Evolutionary conservation across 2,888 invertebrate genomes (phyloP).

Genomic region (Neuroscelio doddi): DNA sequence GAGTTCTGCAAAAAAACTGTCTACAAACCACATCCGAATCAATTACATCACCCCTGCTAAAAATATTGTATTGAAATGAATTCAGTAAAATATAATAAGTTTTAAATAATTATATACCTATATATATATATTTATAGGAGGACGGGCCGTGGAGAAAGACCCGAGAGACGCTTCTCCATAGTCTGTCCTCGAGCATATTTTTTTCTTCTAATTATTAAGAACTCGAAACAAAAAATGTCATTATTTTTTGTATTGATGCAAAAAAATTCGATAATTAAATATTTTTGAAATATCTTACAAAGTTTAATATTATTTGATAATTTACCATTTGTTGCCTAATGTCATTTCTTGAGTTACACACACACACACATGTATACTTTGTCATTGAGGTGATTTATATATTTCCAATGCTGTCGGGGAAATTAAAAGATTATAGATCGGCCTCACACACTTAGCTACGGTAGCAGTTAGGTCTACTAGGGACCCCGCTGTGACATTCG

Average conservation of each 20-base stretch:
- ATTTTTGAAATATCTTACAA: too few relatives aligned
- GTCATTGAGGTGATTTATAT: conserved; percentile 20
- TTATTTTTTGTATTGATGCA: neutral
- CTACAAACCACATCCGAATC: conserved; percentile 42
- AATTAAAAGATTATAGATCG: conserved; percentile 32
- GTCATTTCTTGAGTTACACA: neutral
- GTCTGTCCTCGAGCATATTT: too few relatives aligned
- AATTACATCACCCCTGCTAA: conserved; percentile 27
- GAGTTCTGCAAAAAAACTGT: conserved; percentile 33
- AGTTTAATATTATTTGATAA: neutral
- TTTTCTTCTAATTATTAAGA: too few relatives aligned
- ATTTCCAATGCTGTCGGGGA: conserved; percentile 21
- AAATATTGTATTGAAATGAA: conserved; percentile 22
- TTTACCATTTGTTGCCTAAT: too few relatives aligned
- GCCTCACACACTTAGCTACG: conserved; percentile 55
- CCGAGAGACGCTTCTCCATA: too few relatives aligned
- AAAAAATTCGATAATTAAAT: too few relatives aligned
- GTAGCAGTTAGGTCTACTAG: conserved; percentile 49
- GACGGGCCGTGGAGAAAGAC: too few relatives aligned
- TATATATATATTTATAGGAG: too few relatives aligned
- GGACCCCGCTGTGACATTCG: conserved; percentile 65
- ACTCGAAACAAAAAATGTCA: too few relatives aligned
- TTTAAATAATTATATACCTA: too few relatives aligned
- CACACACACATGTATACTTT: conserved; percentile 4
- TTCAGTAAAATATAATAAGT: conserved; percentile 30